Percentiles rank a stretch among this genome's conserved stretches.
phyloP scores from a whole-genome alignment of 1,140 invertebrate genomes.

The Microplitis mediator region DNA sequence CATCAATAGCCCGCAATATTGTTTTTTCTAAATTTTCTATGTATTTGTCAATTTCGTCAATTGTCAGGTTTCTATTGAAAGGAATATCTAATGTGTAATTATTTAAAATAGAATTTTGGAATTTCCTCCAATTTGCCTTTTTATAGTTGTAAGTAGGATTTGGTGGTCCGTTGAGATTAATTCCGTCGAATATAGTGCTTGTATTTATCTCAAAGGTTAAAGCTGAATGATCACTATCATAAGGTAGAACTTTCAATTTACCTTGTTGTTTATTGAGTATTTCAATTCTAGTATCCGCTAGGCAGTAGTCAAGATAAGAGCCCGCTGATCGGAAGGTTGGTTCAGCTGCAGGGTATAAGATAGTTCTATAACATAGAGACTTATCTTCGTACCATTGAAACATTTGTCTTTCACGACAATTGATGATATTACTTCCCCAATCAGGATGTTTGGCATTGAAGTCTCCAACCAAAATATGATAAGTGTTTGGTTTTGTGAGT shows the following conservation, averaged over 20 bases:
- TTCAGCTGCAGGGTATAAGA: not conserved
- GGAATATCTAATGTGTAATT: not conserved
- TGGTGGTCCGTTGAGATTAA: not conserved
- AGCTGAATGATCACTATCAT: slow-evolving; percentile 32
- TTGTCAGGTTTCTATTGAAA: slow-evolving; percentile 21
- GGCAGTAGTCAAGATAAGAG: slow-evolving; percentile 15
- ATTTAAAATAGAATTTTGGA: not conserved
- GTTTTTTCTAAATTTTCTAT: not conserved
- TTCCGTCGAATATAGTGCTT: not conserved
- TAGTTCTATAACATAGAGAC: not conserved
- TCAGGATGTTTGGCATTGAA: slow-evolving; percentile 11
- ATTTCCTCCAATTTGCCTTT: slow-evolving; percentile 25
- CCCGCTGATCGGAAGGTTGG: not conserved
- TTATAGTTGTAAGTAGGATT: slow-evolving; percentile 15
- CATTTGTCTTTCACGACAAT: slow-evolving; percentile 6
- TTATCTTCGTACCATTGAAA: not conserved
- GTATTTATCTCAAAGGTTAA: slow-evolving; percentile 1
- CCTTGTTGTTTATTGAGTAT: not conserved
- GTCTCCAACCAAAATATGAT: slow-evolving; percentile 19
- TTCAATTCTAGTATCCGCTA: slow-evolving; percentile 3
- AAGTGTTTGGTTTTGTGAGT: not conserved
- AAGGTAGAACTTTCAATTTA: slow-evolving; percentile 16
- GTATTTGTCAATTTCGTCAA: slow-evolving; percentile 15
- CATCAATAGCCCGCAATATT: slow-evolving; percentile 4
- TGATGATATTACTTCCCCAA: slow-evolving; percentile 8